These are phyloP conservation scores for Podarcis raffonei DNA, from an alignment of 2,113 vertebrate species.

Conservation along the genomic window DNA sequence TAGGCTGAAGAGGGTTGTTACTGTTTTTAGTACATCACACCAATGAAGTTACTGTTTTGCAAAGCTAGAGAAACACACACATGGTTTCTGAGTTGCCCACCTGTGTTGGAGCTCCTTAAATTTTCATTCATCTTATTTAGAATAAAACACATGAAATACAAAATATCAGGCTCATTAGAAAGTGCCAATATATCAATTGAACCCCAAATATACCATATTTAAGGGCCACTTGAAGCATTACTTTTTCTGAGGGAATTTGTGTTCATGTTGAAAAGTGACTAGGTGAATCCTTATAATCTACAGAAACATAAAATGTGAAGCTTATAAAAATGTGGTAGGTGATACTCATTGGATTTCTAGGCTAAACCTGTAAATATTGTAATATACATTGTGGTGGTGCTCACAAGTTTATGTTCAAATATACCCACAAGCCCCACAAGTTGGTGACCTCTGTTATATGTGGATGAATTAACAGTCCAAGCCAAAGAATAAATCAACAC, in stretches of 20 bases:
- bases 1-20: background rate
- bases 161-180: background rate
- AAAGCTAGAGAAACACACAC: background rate
- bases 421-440: too few species aligned
- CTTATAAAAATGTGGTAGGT: background rate
- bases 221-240: background rate
- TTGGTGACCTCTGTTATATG: background rate
- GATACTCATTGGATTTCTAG: background rate
- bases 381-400: background rate
- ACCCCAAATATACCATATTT: background rate
- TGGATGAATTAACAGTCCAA: background rate
- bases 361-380: background rate
- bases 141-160: slow-evolving; percentile 3
- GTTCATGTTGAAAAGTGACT: background rate
- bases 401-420: background rate
- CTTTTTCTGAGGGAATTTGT: background rate
- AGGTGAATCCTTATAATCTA: background rate
- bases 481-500: background rate
- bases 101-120: too few species aligned
- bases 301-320: background rate
- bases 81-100: too few species aligned
- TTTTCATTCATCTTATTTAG: background rate
- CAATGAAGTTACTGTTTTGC: background rate
- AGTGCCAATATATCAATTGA: background rate
- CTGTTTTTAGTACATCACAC: background rate